Base-by-base conservation (phyloP, 2,113 vertebrate species). In the Gnathonemus echidnorhynchus region DNA sequence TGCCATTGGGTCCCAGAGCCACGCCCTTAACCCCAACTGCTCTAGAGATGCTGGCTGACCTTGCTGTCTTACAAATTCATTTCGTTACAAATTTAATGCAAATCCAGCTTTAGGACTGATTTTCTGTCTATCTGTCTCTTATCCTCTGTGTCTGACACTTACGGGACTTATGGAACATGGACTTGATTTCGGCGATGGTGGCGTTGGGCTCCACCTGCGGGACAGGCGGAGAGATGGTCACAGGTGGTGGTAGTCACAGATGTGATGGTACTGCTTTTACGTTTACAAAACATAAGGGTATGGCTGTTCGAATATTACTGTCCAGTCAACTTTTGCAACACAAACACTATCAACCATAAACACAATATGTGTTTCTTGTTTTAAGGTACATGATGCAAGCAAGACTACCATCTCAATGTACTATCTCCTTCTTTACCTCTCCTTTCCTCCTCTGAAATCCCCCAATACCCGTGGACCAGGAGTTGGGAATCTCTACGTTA, bases 131-230 rank as follows among this genome's bases (percentile, higher is more conserved):
- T 24, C 35, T 13, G 42, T 86, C 2, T 49, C 39, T 21, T 8
- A 46, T 45, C 39, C 31, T 48, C 46, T 56, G 49, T 87, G 15
- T 66, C 31, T 3, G 31, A 42, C 21, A 95, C 98, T 95, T 94
- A 99, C 98, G 96, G 87, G 95, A 95, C 94, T 97, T 98, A 91
- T 97, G 97, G 95, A 98, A 98, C 93, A 98, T 95, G 70, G 93
- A 96, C 95, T 98, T 98, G 91, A 98, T 98, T 88, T 98, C 98
- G 2, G 97, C 95, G 90, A 98, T 89, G 42, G 97, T 98, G 53
- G 98, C 95, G 39, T 97, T 96, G 50, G 98, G 98, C 90, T 98
- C 98, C 93, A 99, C 98, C 98, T 98, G 92, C 10, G 39, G 35
- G 27, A 85, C 17, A 86, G 24, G 83, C 48, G 90, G 91, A 91